Conservation (phyloP, 1,140 invertebrate species). For the Hylaeus volcanicus region DNA sequence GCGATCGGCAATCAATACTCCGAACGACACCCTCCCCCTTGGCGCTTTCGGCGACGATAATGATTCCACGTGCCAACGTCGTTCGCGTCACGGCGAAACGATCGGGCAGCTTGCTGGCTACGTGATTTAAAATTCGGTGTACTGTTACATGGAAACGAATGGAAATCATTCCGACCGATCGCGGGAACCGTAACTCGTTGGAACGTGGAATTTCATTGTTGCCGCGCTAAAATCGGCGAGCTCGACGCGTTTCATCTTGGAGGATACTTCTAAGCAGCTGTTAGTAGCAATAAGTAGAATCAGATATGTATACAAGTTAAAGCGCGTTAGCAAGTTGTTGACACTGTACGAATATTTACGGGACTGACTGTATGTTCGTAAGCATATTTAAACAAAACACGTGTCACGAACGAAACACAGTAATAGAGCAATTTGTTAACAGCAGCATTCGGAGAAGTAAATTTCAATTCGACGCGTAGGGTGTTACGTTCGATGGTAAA, state of each 20-base stretch:
- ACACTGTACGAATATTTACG: too few relatives aligned
- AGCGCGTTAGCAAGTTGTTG: too few relatives aligned
- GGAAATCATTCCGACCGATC: neutral
- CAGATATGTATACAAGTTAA: too few relatives aligned
- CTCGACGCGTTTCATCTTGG: too few relatives aligned
- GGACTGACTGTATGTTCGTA: too few relatives aligned
- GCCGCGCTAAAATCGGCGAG: neutral
- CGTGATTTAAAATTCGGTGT: conserved; percentile 14
- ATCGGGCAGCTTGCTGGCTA: neutral
- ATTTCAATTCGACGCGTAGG: too few relatives aligned
- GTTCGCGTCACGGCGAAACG: conserved; percentile 19
- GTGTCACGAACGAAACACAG: too few relatives aligned
- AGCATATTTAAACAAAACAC: too few relatives aligned
- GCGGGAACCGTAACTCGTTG: neutral
- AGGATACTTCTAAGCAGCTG: too few relatives aligned
- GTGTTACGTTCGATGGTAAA: neutral
- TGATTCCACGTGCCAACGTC: conserved; percentile 29
- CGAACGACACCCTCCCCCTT: conserved; percentile 56
- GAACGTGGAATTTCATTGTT: neutral
- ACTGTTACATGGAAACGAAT: neutral
- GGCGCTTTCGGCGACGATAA: conserved; percentile 49
- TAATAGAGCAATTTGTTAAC: too few relatives aligned
- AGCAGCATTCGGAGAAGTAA: too few relatives aligned
- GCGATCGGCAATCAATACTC: conserved; percentile 75
- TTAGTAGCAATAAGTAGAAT: too few relatives aligned